These are phyloP conservation scores for Eunapius fragilis DNA, from an alignment of 37 sponge, comb jelly and placozoan species.

Conservation along the genomic window DNA sequence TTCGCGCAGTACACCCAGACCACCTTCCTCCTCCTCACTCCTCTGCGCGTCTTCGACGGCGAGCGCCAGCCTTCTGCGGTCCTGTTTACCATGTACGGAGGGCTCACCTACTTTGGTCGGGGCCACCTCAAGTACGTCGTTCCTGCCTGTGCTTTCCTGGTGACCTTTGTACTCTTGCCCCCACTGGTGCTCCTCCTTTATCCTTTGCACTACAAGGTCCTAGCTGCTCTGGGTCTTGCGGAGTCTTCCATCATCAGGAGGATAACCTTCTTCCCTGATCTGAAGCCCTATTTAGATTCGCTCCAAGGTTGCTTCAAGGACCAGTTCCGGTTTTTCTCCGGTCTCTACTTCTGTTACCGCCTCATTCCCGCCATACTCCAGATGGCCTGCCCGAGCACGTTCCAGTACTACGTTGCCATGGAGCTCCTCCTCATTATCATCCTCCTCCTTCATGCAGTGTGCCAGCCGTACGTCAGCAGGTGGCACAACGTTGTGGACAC, in stretches of 20 bases:
- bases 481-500: conserved; percentile 5
- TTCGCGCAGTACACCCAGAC: conserved; percentile 20
- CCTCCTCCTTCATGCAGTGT: not conserved
- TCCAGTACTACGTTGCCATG: conserved; percentile 3
- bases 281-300: not conserved
- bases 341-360: conserved; percentile 7
- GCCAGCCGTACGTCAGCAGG: not conserved
- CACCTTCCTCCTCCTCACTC: conserved; percentile 27
- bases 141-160: not conserved
- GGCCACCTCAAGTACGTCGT: not conserved
- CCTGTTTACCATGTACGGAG: not conserved
- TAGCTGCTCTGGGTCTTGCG: not conserved
- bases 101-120: not conserved
- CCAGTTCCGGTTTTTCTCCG: conserved; percentile 5
- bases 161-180: conserved; percentile 1
- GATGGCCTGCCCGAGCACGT: not conserved
- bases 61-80: not conserved
- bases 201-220: not conserved
- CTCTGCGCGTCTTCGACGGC: not conserved
- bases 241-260: not conserved
- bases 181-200: not conserved
- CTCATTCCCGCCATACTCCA: not conserved
- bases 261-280: not conserved
- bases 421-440: not conserved
- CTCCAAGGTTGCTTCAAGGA: conserved; percentile 13